These are phyloP conservation scores for Elymnias hypermnestra DNA, from an alignment of 1,140 invertebrate species.

Conservation along the genomic window DNA sequence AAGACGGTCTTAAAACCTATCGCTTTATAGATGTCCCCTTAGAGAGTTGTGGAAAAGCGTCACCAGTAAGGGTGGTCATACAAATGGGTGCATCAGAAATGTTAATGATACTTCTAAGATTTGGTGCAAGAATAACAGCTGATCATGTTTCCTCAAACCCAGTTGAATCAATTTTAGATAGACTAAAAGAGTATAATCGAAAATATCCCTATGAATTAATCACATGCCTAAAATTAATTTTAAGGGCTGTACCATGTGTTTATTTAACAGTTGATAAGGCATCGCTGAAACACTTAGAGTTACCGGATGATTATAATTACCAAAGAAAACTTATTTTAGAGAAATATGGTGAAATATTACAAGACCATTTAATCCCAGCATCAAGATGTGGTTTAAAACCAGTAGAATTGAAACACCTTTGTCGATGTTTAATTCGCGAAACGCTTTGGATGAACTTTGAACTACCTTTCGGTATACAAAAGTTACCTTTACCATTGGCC, in stretches of 20 bases:
- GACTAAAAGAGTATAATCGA: slow-evolving; percentile 79
- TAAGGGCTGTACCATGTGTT: slow-evolving; percentile 78
- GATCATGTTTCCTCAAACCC: slow-evolving; percentile 71
- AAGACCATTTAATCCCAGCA: slow-evolving; percentile 78
- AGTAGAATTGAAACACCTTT: slow-evolving; percentile 80
- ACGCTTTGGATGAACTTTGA: slow-evolving; percentile 80
- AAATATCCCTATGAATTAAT: slow-evolving; percentile 82
- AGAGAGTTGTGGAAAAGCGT: slow-evolving; percentile 83
- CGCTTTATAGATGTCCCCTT: slow-evolving; percentile 87
- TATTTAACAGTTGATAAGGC: slow-evolving; percentile 52
- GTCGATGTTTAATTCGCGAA: slow-evolving; percentile 81
- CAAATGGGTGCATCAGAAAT: slow-evolving; percentile 84
- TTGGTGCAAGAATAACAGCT: slow-evolving; percentile 78
- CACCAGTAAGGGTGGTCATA: slow-evolving; percentile 82
- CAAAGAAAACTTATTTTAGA: slow-evolving; percentile 77
- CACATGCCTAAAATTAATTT: slow-evolving; percentile 80
- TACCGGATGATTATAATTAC: slow-evolving; percentile 64
- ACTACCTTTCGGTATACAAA: slow-evolving; percentile 83
- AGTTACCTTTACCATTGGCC: slow-evolving; percentile 79
- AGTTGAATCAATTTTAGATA: slow-evolving; percentile 78
- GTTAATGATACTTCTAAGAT: slow-evolving; percentile 82
- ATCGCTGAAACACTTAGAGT: slow-evolving; percentile 41
- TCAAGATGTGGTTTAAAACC: slow-evolving; percentile 78
- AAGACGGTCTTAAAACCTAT: slow-evolving; percentile 55
- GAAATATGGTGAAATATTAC: slow-evolving; percentile 78